phyloP scores from a whole-genome alignment of 53 echinoderm and acorn worm genomes.

The Holothuria leucospilota region DNA sequence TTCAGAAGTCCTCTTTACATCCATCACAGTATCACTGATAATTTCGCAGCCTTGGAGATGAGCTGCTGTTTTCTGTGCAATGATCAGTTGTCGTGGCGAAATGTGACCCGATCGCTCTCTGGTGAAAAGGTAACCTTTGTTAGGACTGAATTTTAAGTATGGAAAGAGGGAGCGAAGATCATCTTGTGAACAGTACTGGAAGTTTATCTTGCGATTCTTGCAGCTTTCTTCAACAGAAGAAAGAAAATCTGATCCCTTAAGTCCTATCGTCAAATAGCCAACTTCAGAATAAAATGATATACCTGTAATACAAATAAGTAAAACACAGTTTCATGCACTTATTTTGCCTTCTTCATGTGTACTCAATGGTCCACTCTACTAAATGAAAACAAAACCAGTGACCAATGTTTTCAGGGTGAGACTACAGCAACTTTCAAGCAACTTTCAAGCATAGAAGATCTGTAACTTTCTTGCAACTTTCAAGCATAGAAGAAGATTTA shows the following conservation, averaged over 20 bases:
- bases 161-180: constrained; percentile 14
- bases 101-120: constrained; percentile 67
- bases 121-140: neutral
- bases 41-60: constrained; percentile 65
- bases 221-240: neutral
- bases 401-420: no score
- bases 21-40: constrained; percentile 62
- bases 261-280: constrained; percentile 40
- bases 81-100: constrained; percentile 64
- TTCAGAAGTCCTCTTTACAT: neutral
- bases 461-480: no score
- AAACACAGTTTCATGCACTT: neutral
- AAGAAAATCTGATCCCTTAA: neutral
- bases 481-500: no score
- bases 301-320: constrained; percentile 20
- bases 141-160: neutral
- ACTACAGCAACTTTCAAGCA: no score
- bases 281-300: constrained; percentile 56
- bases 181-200: neutral
- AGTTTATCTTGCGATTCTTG: neutral
- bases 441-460: no score
- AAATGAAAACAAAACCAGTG: no score
- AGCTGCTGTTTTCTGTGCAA: constrained; percentile 72
- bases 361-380: no score
- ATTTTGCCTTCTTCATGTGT: neutral